Base-by-base conservation (phyloP, 2,113 vertebrate genomes). In the Galemys pyrenaicus region DNA sequence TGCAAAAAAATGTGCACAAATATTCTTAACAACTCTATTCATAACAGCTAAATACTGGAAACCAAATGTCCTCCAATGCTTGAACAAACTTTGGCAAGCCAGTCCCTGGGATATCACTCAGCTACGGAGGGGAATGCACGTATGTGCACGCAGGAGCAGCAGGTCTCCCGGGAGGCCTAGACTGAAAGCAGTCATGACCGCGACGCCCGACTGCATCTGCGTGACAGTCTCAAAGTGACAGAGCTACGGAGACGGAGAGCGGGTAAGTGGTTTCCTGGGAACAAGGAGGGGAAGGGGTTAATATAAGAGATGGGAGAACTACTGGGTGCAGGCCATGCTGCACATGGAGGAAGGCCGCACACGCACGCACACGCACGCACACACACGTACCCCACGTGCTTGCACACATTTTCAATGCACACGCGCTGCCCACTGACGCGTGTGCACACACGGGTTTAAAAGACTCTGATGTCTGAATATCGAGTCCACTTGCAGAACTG, bases 401-500 rank as follows among this genome's bases (percentile, higher is more conserved):
- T 0, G 9, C 15, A 39, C 6, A 39, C 13, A 1, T 16, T 54
- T 54, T 15, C 51, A 26, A 60, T 26, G 24, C 22, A 28, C 26
- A 60, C 28, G 58, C 22, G 22, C 54, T 22, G 3, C 58, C 56
- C 58, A 6, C 20, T 9, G 24, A 24, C 10, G 24, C 24, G 28
- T 22, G 58, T 26, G 20, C 58, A 60, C 58, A 60, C 26, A 22
- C 58, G 7, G 22, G 44, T 68, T 41, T 13, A 11, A 64, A 49
- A 30, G 49, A 41, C 11, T 9, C 7, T 12, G 16, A 22, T 6
- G 6, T 37, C 54, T 12, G 28, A 44, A 6, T 16, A 1, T 6
- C 15, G 3, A 0, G 28, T 12, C 28, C 6, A 20, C 11, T 41
- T 4, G 12, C 26, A 5, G n/a, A 2, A 4, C 4, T 1, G 60